Percentiles rank a stretch among this genome's conserved stretches.
Conservation (phyloP, 2,113 vertebrate species). For the Chionomys nivalis region DNA sequence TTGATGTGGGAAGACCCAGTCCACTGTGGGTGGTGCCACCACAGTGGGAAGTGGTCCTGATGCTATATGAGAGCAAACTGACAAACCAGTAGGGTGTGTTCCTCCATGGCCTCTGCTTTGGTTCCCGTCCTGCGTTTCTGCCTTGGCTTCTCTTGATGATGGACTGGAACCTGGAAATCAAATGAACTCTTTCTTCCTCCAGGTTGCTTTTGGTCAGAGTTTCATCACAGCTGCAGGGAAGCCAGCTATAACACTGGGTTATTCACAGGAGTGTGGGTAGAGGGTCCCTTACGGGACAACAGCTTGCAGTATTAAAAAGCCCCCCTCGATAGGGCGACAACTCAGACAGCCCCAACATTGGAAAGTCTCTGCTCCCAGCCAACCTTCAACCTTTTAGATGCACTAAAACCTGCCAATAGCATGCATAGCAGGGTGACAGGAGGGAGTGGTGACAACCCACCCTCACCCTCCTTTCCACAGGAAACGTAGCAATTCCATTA, state of each 20-base stretch:
- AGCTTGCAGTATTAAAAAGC: not conserved
- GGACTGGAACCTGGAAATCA: not conserved
- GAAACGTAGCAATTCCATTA: not conserved
- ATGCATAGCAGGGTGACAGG: not conserved
- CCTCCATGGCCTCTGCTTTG: not conserved
- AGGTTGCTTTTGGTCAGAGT: not conserved
- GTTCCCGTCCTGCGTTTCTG: not conserved
- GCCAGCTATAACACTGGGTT: not conserved
- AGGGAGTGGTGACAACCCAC: not conserved
- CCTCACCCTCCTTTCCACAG: not conserved
- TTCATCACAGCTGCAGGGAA: not conserved
- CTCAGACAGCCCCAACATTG: not conserved
- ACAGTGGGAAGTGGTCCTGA: not conserved
- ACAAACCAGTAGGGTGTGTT: not conserved
- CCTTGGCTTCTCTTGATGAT: not conserved
- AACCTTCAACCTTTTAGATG: not conserved
- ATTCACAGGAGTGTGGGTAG: not conserved
- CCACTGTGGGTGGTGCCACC: not conserved
- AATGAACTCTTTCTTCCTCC: not conserved
- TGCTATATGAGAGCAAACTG: not conserved
- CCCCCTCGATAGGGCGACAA: not conserved
- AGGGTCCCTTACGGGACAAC: not conserved
- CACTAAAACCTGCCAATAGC: not conserved
- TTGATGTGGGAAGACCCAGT: not conserved
- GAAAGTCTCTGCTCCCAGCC: not conserved